Percentiles rank a stretch among this genome's conserved stretches.
Evolutionary conservation across 2,113 vertebrate genomes (phyloP).

Genomic region (Aplodontia rufa): DNA sequence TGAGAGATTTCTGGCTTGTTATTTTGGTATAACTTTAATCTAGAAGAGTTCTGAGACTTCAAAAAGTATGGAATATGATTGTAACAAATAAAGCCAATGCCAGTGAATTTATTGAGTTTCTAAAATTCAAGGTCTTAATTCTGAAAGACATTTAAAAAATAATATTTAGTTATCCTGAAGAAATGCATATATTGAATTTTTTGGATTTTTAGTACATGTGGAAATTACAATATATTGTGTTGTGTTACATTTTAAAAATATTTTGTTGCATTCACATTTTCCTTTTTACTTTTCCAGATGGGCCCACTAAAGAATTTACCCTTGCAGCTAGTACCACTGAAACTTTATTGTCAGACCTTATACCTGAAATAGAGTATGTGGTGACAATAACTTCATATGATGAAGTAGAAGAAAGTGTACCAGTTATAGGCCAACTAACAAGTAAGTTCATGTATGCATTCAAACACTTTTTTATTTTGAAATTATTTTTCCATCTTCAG

Average conservation of each 20-base stretch:
- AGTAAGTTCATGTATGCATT: slow-evolving; percentile 86
- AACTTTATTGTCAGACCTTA: slow-evolving; percentile 91
- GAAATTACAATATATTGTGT: neutral
- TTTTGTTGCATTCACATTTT: slow-evolving; percentile 45
- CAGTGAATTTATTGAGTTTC: neutral
- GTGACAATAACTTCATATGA: slow-evolving; percentile 91
- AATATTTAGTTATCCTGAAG: slow-evolving; percentile 1
- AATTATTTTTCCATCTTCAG: neutral
- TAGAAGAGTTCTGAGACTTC: neutral
- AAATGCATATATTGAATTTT: neutral
- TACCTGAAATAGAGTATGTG: slow-evolving; percentile 90
- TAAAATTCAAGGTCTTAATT: slow-evolving; percentile 50
- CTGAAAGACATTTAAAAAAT: slow-evolving; percentile 25
- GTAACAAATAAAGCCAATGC: neutral
- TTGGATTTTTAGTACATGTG: slow-evolving; percentile 19
- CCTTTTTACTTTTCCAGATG: slow-evolving; percentile 86
- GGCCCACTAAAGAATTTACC: slow-evolving; percentile 90
- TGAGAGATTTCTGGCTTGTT: slow-evolving; percentile 8
- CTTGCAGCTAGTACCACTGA: slow-evolving; percentile 89
- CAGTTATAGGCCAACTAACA: slow-evolving; percentile 94
- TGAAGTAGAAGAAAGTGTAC: slow-evolving; percentile 90
- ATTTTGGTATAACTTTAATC: neutral
- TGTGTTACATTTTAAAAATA: neutral
- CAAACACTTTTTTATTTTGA: slow-evolving; percentile 10
- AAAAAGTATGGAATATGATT: slow-evolving; percentile 29